Evolutionary conservation across 2,113 vertebrate genomes (phyloP), one percentile per base, ranked within the genome.

Genomic region (Stercorarius parasiticus): DNA sequence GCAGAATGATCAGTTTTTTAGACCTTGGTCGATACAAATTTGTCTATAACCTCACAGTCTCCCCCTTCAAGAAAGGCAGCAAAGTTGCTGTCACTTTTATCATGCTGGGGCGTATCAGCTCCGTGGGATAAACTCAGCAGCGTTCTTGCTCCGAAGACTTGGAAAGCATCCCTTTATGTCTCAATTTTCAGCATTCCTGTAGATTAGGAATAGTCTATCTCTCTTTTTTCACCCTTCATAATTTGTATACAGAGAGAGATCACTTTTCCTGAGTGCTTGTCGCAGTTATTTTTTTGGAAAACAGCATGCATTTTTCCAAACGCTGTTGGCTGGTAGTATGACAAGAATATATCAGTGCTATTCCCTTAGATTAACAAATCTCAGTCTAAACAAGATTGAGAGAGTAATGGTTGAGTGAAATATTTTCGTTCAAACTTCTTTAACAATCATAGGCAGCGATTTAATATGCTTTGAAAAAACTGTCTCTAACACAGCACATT

Each of bases 231-330:
- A 64, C 56, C 47, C 80, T 88, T 86, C 43, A 11, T 84, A 81
- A 79, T 94, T 91, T 42, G 29, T 71, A 27, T 13, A 58, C 3
- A 65, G 3, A 80, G 86, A 70, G 65, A 72, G 72, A 79, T 50
- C n/a, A 43, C 30, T 93, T 93, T 91, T 58, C 73, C 52, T 36
- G 16, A 76, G 32, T 74, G 61, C 47, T 89, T 59, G 29, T 82
- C 67, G 50, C 8, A 76, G 52, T 52, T 76, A 16, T n/a, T 58
- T 79, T 72, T 90, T 90, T 93, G 40, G 80, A 89, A 93, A 96
- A 93, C 56, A 91, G 9, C 38, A 43, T 43, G 16, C 65, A 87
- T 96, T 97, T 96, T 95, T 95, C 73, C 49, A 72, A 67, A 72
- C 1, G 8, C 11, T 82, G 12, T 91, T 95, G 76, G 66, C 73